Percentiles rank a stretch among this genome's conserved stretches.
Conservation (phyloP, 1,140 invertebrate species). For the Drosophila takahashii region DNA sequence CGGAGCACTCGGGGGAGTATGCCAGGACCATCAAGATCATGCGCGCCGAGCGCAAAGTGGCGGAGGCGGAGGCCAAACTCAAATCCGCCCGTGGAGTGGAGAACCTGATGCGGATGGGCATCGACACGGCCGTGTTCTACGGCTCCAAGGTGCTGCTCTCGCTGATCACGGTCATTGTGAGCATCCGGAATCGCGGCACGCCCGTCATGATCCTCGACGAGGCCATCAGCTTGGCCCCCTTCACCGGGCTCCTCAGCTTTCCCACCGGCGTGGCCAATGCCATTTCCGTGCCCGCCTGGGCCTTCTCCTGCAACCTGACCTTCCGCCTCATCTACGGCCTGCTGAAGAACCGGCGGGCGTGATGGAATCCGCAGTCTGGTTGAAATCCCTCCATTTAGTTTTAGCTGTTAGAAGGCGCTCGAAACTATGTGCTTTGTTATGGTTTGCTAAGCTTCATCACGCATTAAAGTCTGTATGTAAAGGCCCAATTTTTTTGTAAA, state of each 20-base stretch:
- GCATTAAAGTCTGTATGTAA: constrained; percentile 36
- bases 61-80: constrained; percentile 51
- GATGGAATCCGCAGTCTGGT: constrained; percentile 1
- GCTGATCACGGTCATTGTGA: constrained; percentile 57
- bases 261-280: constrained; percentile 75
- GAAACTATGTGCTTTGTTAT: constrained; percentile 43
- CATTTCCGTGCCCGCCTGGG: constrained; percentile 75
- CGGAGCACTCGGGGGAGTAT: constrained; percentile 62
- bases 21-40: constrained; percentile 65
- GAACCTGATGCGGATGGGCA: constrained; percentile 47
- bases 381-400: constrained; percentile 19
- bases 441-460: constrained; percentile 44
- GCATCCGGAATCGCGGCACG: constrained; percentile 60
- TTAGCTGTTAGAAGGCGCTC: constrained; percentile 14
- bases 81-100: constrained; percentile 37
- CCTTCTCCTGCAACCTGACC: constrained; percentile 75
- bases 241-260: constrained; percentile 70
- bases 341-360: constrained; percentile 50
- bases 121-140: constrained; percentile 67
- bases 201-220: constrained; percentile 71
- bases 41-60: constrained; percentile 73
- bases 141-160: constrained; percentile 59
- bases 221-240: constrained; percentile 63
- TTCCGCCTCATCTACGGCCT: constrained; percentile 61
- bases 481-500: constrained; percentile 48